phyloP scores from a whole-genome alignment of 2,797 vertebrate genomes.

The Lemur catta region DNA sequence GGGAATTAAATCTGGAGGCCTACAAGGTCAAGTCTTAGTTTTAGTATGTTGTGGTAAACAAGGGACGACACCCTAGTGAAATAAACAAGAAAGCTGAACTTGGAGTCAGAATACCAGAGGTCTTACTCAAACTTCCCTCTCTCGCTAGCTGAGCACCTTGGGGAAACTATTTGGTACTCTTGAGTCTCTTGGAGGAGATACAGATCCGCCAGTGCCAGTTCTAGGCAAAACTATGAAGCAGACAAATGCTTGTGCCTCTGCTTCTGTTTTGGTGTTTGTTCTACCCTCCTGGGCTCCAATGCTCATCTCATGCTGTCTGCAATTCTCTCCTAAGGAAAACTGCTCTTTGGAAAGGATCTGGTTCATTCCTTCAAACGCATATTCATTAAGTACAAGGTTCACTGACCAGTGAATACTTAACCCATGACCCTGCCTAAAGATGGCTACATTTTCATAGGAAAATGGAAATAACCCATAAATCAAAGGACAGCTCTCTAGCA shows the following conservation, averaged over 20 bases:
- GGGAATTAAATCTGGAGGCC: not conserved
- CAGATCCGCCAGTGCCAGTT: not conserved
- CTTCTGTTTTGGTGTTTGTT: not conserved
- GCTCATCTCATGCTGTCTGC: not conserved
- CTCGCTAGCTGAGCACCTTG: not conserved
- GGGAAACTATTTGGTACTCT: not conserved
- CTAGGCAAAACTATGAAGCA: not conserved
- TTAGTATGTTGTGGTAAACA: not conserved
- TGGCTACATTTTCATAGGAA: not conserved
- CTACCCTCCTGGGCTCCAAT: fast-evolving
- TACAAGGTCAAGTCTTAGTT: not conserved
- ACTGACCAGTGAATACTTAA: not conserved
- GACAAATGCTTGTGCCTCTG: fast-evolving
- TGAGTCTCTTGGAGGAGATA: not conserved
- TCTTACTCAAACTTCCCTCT: not conserved
- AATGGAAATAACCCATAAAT: not conserved
- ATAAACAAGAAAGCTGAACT: not conserved
- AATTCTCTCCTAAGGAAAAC: not conserved
- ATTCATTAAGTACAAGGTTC: not conserved
- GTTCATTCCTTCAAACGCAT: not conserved
- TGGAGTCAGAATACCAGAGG: not conserved
- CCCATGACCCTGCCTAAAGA: not conserved
- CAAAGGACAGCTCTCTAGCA: not conserved
- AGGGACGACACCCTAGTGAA: not conserved
- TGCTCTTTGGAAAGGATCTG: not conserved